These are phyloP conservation scores for Rana temporaria DNA, from an alignment of 2,113 vertebrate genomes.

Conservation along the genomic window DNA sequence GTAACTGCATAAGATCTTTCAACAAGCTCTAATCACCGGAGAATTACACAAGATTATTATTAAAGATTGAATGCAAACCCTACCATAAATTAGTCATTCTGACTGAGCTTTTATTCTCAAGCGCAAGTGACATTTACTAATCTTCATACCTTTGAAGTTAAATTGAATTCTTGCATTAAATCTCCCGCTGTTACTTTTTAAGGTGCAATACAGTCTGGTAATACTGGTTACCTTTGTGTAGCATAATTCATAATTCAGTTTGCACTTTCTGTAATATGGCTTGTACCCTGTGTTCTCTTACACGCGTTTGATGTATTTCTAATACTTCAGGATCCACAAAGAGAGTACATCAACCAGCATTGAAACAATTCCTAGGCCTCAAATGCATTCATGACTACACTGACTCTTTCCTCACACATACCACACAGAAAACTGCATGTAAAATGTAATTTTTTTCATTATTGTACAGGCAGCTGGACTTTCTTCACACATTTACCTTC, in stretches of 20 bases:
- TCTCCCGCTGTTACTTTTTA: not conserved
- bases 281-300: not conserved
- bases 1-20: conserved; percentile 26
- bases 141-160: conserved; percentile 31
- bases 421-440: too few species aligned
- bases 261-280: not conserved
- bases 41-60: conserved; percentile 10
- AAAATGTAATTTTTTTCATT: too few species aligned
- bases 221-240: conserved; percentile 1
- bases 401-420: too few species aligned
- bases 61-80: not conserved
- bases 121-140: conserved; percentile 33
- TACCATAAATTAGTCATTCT: conserved; percentile 26
- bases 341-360: too few species aligned
- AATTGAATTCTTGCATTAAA: conserved; percentile 28
- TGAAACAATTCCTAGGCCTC: too few species aligned
- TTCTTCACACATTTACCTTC: too few species aligned
- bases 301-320: not conserved
- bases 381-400: too few species aligned
- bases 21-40: conserved; percentile 16
- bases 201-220: not conserved
- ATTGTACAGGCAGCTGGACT: too few species aligned
- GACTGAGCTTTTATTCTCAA: not conserved
- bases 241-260: not conserved
- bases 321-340: too few species aligned